These are phyloP conservation scores for Orthonevra nobilis DNA, from an alignment of 2,888 invertebrate species.

Conservation along the genomic window DNA sequence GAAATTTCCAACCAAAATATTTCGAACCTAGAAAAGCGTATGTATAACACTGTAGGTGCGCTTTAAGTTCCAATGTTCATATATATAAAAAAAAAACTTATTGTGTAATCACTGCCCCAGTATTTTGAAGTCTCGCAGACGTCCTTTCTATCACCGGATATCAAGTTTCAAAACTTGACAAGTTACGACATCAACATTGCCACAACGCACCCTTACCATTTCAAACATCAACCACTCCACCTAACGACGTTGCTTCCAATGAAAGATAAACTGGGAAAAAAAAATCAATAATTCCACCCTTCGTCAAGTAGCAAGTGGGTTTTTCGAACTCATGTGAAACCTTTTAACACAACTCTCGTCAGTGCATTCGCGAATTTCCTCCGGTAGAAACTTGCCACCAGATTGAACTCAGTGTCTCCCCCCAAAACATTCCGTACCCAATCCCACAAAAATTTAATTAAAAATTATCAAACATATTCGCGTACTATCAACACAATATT, in stretches of 20 bases:
- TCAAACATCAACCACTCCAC: conserved; percentile 38
- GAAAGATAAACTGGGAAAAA: conserved; percentile 51
- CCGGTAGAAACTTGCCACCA: conserved; percentile 43
- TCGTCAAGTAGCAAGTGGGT: conserved; percentile 73
- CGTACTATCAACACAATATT: conserved; percentile 17
- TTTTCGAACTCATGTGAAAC: conserved; percentile 54
- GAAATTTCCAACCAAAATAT: too few relatives aligned
- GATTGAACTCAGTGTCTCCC: conserved; percentile 28
- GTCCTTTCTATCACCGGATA: too few relatives aligned
- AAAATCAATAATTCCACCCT: conserved; percentile 78
- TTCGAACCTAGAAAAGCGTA: too few relatives aligned
- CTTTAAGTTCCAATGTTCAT: too few relatives aligned
- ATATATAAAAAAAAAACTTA: too few relatives aligned
- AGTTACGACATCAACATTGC: conserved; percentile 6
- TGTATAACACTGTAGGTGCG: too few relatives aligned
- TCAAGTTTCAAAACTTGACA: too few relatives aligned
- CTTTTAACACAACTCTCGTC: conserved; percentile 54
- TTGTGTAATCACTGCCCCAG: too few relatives aligned
- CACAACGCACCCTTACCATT: conserved; percentile 44
- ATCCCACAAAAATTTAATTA: conserved; percentile 10
- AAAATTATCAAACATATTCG: conserved; percentile 15
- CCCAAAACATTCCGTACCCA: conserved; percentile 10
- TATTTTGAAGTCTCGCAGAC: too few relatives aligned
- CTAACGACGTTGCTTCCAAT: conserved; percentile 27
- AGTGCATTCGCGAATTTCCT: conserved; percentile 53